A percentile compares a stretch with the other conserved stretches of the same genome.
phyloP scores from a whole-genome alignment of 2,888 invertebrate genomes.

The Euspilapteryx auroguttella region DNA sequence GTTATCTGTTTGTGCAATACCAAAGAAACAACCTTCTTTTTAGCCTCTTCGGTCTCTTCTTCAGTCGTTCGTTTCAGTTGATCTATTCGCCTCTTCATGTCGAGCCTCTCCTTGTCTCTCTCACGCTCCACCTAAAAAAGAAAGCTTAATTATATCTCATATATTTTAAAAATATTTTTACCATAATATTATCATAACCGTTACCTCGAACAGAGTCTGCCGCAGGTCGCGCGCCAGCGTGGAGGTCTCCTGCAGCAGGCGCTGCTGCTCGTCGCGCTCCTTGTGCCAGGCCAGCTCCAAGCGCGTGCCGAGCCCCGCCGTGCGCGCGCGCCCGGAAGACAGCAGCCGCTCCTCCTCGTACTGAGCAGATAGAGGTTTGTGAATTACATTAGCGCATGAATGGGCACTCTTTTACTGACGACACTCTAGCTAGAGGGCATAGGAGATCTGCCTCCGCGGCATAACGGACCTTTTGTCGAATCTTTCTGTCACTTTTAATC shows the following conservation, averaged over 20 bases:
- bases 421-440: too few relatives aligned
- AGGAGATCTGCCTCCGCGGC: too few relatives aligned
- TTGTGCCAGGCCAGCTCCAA: conserved; percentile 94
- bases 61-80: conserved; percentile 83
- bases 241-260: conserved; percentile 87
- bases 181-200: too few relatives aligned
- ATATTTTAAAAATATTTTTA: too few relatives aligned
- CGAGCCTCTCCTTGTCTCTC: conserved; percentile 85
- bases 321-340: conserved; percentile 80
- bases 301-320: conserved; percentile 82
- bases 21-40: conserved; percentile 86
- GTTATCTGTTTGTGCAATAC: too few relatives aligned
- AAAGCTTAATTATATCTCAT: conserved; percentile 1
- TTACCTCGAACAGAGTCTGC: conserved; percentile 81
- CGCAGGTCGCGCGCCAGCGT: conserved; percentile 85
- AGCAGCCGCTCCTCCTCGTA: conserved; percentile 87
- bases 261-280: conserved; percentile 88
- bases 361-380: conserved; percentile 25
- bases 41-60: conserved; percentile 87
- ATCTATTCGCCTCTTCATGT: conserved; percentile 82
- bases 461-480: too few relatives aligned
- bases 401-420: background rate
- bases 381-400: background rate
- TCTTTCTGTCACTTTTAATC: too few relatives aligned
- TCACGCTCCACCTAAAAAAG: conserved; percentile 76